A percentile compares a stretch with the other conserved stretches of the same genome.
Evolutionary conservation across 2,888 invertebrate species (phyloP).

Genomic region (Tenthredo notha): DNA sequence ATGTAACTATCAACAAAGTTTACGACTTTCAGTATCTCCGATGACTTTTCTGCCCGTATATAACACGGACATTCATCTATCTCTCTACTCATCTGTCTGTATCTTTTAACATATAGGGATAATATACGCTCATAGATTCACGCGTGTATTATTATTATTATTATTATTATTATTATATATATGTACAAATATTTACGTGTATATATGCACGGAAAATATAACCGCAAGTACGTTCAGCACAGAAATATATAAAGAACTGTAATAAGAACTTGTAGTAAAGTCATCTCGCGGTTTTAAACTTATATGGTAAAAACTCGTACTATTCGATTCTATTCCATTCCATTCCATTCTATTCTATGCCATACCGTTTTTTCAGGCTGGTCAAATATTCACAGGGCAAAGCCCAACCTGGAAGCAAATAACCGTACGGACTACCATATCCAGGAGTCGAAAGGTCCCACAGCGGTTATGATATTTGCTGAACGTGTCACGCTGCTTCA

Average conservation of each 20-base stretch:
- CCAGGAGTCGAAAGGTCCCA: conserved; percentile 44
- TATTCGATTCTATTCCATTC: no score
- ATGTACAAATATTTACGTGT: no score
- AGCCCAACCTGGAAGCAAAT: conserved; percentile 9
- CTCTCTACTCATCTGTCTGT: not conserved
- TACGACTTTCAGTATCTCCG: not conserved
- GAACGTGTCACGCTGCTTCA: conserved; percentile 21
- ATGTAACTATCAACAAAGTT: not conserved
- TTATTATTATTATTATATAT: not conserved
- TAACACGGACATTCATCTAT: not conserved
- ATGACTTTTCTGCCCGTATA: not conserved
- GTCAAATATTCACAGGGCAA: conserved; percentile 37
- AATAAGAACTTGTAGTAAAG: not conserved
- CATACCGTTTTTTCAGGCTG: conserved; percentile 17
- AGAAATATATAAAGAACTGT: conserved; percentile 8
- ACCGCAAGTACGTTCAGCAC: conserved; percentile 1
- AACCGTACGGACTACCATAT: conserved; percentile 29
- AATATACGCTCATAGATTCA: not conserved
- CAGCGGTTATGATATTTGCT: conserved; percentile 44
- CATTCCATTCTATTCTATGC: conserved; percentile 3
- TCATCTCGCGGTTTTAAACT: not conserved
- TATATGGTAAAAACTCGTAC: not conserved
- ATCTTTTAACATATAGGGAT: not conserved
- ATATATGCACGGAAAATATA: no score
- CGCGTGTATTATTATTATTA: not conserved